Conservation (phyloP, 2,113 vertebrate genomes). For the Acinonyx jubatus region DNA sequence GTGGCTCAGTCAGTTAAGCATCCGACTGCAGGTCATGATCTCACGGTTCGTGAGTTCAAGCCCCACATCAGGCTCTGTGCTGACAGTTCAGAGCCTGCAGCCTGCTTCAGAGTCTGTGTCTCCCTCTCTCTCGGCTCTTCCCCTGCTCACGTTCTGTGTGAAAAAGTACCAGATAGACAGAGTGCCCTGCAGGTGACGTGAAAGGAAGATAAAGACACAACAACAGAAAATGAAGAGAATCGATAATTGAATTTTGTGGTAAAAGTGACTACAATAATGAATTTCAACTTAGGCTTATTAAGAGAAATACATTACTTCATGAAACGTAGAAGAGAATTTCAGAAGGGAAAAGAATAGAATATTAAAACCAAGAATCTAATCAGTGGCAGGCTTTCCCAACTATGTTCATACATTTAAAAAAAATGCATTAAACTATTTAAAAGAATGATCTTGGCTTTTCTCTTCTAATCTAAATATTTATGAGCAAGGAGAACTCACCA, state of each 20-base stretch:
- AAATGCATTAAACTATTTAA: conserved; percentile 70
- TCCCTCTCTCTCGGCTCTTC: too few species aligned
- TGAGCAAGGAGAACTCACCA: conserved; percentile 53
- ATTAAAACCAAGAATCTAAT: conserved; percentile 50
- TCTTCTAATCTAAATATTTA: conserved; percentile 78
- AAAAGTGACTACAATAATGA: conserved; percentile 46
- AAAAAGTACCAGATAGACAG: neutral
- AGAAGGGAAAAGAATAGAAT: neutral
- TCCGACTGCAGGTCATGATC: too few species aligned
- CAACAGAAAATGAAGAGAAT: neutral
- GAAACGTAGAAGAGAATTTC: conserved; percentile 6
- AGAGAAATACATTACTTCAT: neutral
- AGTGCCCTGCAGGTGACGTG: neutral
- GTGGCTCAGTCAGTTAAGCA: too few species aligned
- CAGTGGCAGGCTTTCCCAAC: conserved; percentile 52
- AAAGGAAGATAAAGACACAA: neutral
- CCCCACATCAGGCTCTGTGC: too few species aligned
- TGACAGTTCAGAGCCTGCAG: too few species aligned
- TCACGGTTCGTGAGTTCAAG: too few species aligned
- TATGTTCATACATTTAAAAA: conserved; percentile 42
- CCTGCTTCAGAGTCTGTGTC: too few species aligned
- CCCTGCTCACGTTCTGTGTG: too few species aligned
- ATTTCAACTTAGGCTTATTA: conserved; percentile 25
- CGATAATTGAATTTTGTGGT: neutral
- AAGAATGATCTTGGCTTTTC: conserved; percentile 60